Conservation (phyloP, 2,888 invertebrate genomes). For the Lasioglossum villosulum region DNA sequence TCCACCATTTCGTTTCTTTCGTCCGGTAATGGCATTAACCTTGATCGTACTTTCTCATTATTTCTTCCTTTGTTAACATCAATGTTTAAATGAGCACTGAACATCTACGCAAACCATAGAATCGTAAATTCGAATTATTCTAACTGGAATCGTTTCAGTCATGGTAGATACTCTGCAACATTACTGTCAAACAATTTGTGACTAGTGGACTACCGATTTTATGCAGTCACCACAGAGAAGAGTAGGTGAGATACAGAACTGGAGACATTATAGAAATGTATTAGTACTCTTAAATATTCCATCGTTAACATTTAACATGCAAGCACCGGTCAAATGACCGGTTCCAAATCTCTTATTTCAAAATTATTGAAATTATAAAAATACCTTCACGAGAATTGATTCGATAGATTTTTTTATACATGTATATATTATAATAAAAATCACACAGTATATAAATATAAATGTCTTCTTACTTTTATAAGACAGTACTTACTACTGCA, state of each 20-base stretch:
- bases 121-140: background rate
- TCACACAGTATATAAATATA: too few species aligned
- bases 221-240: background rate
- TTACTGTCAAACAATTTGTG: background rate
- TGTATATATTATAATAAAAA: too few species aligned
- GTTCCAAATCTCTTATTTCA: too few species aligned
- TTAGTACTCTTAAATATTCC: too few species aligned
- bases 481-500: too few species aligned
- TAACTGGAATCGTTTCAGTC: background rate
- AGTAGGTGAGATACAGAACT: background rate
- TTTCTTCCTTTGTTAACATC: background rate
- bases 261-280: background rate
- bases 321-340: too few species aligned
- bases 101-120: background rate
- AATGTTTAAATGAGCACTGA: background rate
- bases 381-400: too few species aligned
- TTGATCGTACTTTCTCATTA: background rate
- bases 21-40: background rate
- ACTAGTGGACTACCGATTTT: background rate
- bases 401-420: too few species aligned
- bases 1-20: constrained; percentile 30
- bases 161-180: too few species aligned
- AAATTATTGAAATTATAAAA: too few species aligned
- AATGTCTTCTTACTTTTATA: too few species aligned
- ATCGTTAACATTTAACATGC: too few species aligned